Evolutionary conservation across 2,888 invertebrate genomes (phyloP), one percentile per base, ranked within the genome.

Genomic region (Merodon equestris): DNA sequence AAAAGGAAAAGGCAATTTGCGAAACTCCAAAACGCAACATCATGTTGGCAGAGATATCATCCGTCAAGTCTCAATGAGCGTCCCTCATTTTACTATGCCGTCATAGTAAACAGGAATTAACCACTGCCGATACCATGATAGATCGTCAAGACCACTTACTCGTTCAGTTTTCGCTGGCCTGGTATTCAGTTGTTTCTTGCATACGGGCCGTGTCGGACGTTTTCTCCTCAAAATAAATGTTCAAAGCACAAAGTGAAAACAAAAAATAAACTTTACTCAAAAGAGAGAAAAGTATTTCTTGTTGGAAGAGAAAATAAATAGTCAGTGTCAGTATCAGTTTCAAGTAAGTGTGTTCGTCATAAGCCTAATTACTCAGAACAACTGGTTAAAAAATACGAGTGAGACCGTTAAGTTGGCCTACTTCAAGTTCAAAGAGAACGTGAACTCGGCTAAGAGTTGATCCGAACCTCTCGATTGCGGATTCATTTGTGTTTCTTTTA

Each of bases 171-270:
- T 27, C 27, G 27, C 27, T 27, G 27, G 42, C 42, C 53, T 34
- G 56, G 74, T 66, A 63, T 82, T 85, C 86, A 86, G 87, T 86
- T 84, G 61, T 70, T 82, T 82, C 58, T 84, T 83, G 83, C 71
- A 82, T 83, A 83, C 83, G 81, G 82, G 68, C 60, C 83, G 82
- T 73, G 83, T 82, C 84, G 86, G 86, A 84, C 81, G 83, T 73
- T 50, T 67, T 40, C 9, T 66, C 58, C 36, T 56, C 4, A 47
- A 57, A 45, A 18, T 38, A 18, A 45, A 44, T 45, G 36, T 9
- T 14, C 13, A 36, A 3, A 54, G 53, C 27, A 27, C 27, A 7
- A 27, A n/a, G 36, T 27, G 38, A 15, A 13, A 13, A 45, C 38
- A 27, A 68, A 50, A 15, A 47, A 61, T 36, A 50, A 38, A 70